Evolutionary conservation across 2,888 invertebrate genomes (phyloP).

Genomic region (Xestia xanthographa): DNA sequence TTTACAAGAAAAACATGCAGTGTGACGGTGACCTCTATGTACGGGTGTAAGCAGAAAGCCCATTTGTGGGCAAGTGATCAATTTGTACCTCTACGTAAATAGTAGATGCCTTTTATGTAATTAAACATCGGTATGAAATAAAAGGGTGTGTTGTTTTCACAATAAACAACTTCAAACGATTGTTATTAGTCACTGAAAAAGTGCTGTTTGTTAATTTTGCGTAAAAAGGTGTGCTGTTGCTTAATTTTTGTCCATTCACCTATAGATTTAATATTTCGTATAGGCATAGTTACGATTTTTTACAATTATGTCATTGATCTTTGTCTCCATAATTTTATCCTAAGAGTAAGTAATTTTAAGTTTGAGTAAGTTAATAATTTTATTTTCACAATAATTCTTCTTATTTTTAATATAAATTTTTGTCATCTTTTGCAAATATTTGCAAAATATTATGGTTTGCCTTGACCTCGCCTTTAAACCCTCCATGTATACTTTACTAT

Average conservation of each 20-base stretch:
- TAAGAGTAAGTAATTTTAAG: background rate
- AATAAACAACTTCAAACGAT: background rate
- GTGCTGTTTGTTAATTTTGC: background rate
- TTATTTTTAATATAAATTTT: background rate
- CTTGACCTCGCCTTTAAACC: background rate
- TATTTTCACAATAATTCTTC: background rate
- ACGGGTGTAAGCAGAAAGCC: background rate
- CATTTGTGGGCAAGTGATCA: background rate
- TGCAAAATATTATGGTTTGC: no score
- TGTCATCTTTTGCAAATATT: no score
- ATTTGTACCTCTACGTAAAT: slow-evolving; percentile 9
- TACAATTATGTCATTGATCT: background rate
- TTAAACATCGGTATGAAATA: slow-evolving; percentile 1
- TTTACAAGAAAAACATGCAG: background rate
- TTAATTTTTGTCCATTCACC: background rate
- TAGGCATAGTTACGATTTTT: background rate
- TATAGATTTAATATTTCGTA: background rate
- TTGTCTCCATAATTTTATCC: background rate
- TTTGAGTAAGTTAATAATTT: background rate
- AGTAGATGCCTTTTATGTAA: background rate
- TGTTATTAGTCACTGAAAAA: background rate
- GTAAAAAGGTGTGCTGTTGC: background rate
- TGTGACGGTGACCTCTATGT: background rate
- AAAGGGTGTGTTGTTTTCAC: slow-evolving; percentile 14
- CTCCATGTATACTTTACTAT: background rate